Evolutionary conservation across 1,140 invertebrate genomes (phyloP).

Genomic region (Calephelis virginiensis): DNA sequence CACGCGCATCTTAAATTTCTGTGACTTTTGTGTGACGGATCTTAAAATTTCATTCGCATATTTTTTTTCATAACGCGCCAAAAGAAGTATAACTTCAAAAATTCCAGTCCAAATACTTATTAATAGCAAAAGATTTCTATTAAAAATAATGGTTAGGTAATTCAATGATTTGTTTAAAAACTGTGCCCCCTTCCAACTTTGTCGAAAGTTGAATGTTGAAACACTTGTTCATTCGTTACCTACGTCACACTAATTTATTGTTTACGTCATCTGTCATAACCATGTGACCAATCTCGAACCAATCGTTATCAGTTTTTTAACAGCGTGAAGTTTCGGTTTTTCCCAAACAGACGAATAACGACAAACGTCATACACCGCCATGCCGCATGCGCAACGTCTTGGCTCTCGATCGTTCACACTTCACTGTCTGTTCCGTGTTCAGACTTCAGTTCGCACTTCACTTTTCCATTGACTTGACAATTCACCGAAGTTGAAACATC

Average conservation of each 20-base stretch:
- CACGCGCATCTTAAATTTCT: no score
- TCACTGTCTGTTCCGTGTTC: conserved; percentile 8
- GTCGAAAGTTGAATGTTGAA: no score
- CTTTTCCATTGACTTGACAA: conserved; percentile 11
- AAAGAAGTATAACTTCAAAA: no score
- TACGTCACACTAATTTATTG: neutral
- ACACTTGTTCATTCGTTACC: neutral
- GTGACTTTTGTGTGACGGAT: no score
- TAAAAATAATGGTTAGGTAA: no score
- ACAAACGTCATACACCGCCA: neutral
- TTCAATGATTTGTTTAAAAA: no score
- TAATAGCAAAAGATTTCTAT: no score
- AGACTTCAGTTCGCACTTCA: conserved; percentile 11
- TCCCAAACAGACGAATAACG: conserved; percentile 1
- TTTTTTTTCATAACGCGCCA: no score
- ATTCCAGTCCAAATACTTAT: no score
- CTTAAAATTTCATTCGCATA: no score
- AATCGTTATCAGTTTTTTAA: conserved; percentile 8
- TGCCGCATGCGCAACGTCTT: neutral
- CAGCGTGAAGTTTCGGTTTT: conserved; percentile 9
- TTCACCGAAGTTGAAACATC: conserved; percentile 38
- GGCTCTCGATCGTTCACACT: conserved; percentile 1
- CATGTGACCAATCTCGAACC: conserved; percentile 13
- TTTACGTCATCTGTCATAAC: neutral
- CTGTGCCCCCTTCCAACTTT: no score